Evolutionary conservation across 1,140 invertebrate genomes (phyloP), one percentile per base, ranked within the genome.

Genomic region (Penaeus indicus): DNA sequence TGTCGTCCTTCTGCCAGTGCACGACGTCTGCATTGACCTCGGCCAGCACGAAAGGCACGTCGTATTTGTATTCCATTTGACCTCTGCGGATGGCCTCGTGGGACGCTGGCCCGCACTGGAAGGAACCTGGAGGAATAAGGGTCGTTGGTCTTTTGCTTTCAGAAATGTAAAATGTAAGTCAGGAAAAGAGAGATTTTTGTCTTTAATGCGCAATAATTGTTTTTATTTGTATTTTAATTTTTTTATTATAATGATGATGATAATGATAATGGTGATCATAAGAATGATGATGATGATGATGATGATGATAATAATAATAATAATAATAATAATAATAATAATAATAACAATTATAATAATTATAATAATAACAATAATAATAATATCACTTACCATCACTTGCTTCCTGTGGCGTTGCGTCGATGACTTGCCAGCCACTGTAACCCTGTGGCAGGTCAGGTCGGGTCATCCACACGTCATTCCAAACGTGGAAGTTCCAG

Each of bases 401-500:
- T 1, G 80, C 90, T 88, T 92, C 92, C 77, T 92, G 92, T 0
- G 92, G 92, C 7, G 92, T 92, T 21, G 91, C 90, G 87, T 92
- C 92, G 64, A 92, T 91, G 16, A 91, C 92, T 85, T 92, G 92
- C 92, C 92, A 92, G 18, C 92, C 92, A 18, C 92, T 92, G 85
- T 92, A 92, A n/a, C 95, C 96, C 8, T 84, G 16, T 0, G 96
- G 95, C 32, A 97, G 92, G 92, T 97, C 96, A 10, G 95, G 95
- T 86, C 96, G 92, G 69, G 94, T 93, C 95, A 96, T 96, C 96
- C 96, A 97, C 69, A 96, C 95, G 89, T 97, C 96, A 91, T 96
- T 96, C 96, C 96, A 97, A 0, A 96, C 95, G 92, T 97, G 96
- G 93, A 96, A 97, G 93, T 96, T 96, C 96, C 95, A 95, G 91